Base-by-base conservation (phyloP, 2,888 invertebrate species). In the Rutpela maculata region DNA sequence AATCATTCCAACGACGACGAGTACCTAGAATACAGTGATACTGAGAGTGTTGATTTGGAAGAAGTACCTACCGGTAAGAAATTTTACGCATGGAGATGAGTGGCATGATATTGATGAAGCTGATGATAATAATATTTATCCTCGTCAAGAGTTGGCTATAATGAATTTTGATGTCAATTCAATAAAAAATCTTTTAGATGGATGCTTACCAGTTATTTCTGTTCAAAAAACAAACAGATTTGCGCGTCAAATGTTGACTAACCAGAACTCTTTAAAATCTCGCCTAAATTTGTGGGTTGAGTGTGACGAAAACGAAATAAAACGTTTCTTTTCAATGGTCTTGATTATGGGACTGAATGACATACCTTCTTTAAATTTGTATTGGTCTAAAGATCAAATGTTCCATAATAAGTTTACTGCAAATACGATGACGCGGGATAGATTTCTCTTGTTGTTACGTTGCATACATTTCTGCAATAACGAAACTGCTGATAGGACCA, bases 381-480 rank as follows among this genome's bases (percentile, higher is more conserved):
- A 71, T 62, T 60, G 60, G 62, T 62, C 71, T 17, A 71, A 71
- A 43, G 71, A 71, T 50, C 7, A 38, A 38, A 71, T 71, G 71
- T 71, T 71, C 43, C 17, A 12, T 4, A 71, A 71, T 43, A 50
- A 60, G 60, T 60, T 71, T 43, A 19, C 60, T 18, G 38, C 50
- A 26, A 71, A 50, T 19, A 60, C 43, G 3, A 60, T 71, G 60
- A 19, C 35, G 31, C 35, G 62, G 4, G 62, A 62, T 31, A 7
- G 62, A 26, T 62, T 62, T 31, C 35, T 35, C 4, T 7, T 62
- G 12, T 31, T 62, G 17, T n/a, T 62, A 15, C 26, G 62, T n/a
- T 62, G 62, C 62, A 4, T 62, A 0, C 62, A 62, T 62, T 62
- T 62, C n/a, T 31, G 31, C 7, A 31, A 31, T 31, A 31, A 31